phyloP scores from a whole-genome alignment of 64 coral and sea anemone genomes.

The Porites australiensis region DNA sequence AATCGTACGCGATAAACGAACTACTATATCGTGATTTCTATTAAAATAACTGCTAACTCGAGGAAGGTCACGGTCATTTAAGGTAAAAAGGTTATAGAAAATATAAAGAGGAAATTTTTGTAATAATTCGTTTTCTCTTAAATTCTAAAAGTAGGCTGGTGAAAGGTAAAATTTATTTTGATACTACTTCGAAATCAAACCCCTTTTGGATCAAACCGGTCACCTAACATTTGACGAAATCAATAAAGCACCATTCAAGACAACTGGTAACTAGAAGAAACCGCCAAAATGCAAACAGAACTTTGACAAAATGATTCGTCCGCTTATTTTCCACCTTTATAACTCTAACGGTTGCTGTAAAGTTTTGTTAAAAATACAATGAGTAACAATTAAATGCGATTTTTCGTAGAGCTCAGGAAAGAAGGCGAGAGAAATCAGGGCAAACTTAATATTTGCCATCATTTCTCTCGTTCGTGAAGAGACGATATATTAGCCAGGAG shows the following conservation, averaged over 20 bases:
- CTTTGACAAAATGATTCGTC: background rate
- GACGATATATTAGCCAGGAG: slow-evolving; percentile 6
- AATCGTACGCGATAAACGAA: background rate
- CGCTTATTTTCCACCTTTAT: background rate
- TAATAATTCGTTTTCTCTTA: background rate
- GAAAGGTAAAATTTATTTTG: background rate
- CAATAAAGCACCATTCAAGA: slow-evolving; percentile 56
- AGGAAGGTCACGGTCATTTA: background rate
- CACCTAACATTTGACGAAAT: background rate
- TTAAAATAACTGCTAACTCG: background rate
- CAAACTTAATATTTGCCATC: background rate
- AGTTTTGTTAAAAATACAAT: background rate
- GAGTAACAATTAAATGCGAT: background rate
- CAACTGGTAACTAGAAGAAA: background rate
- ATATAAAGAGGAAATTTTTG: too few species aligned
- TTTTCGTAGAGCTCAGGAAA: background rate
- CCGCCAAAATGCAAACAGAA: background rate
- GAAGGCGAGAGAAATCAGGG: background rate
- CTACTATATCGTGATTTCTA: background rate
- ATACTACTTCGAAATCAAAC: slow-evolving; percentile 7
- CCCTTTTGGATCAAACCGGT: slow-evolving; percentile 16
- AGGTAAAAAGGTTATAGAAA: background rate
- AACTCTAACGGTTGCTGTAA: background rate
- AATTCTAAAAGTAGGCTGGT: background rate
- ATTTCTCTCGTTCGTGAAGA: slow-evolving; percentile 34